A percentile compares a stretch with the other conserved stretches of the same genome.
These are phyloP conservation scores for Sarcophaga carnaria DNA, from an alignment of 2,888 invertebrate species.

Conservation along the genomic window DNA sequence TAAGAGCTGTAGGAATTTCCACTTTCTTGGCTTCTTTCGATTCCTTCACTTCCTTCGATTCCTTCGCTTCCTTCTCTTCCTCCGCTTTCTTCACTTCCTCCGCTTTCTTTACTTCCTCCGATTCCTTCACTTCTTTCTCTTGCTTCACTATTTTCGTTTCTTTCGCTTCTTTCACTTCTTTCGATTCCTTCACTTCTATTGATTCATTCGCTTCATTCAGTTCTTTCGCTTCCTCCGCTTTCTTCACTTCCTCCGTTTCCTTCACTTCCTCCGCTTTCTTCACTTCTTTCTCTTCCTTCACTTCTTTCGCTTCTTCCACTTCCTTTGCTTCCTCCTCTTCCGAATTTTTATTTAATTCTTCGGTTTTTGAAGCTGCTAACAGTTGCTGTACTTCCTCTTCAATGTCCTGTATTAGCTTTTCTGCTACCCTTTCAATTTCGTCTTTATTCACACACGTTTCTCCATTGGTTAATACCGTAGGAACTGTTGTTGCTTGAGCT, in stretches of 20 bases:
- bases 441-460: conserved; percentile 56
- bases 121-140: not conserved
- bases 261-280: not conserved
- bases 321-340: not conserved
- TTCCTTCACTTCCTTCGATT: not conserved
- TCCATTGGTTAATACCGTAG: conserved; percentile 50
- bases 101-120: not conserved
- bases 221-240: not conserved
- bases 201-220: not conserved
- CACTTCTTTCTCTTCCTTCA: not conserved
- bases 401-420: conserved; percentile 46
- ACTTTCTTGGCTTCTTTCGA: not conserved
- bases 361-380: not conserved
- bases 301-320: not conserved
- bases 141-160: not conserved
- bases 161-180: not conserved
- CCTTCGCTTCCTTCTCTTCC: not conserved
- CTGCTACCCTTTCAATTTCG: conserved; percentile 44
- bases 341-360: not conserved
- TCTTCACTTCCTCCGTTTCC: no score
- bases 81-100: not conserved
- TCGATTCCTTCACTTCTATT: not conserved
- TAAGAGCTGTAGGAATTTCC: not conserved
- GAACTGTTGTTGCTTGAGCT: conserved; percentile 34
- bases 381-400: conserved; percentile 47